Percentiles rank a stretch among this genome's conserved stretches.
Conservation (phyloP, 2,888 invertebrate genomes). For the Margaritifera margaritifera region DNA sequence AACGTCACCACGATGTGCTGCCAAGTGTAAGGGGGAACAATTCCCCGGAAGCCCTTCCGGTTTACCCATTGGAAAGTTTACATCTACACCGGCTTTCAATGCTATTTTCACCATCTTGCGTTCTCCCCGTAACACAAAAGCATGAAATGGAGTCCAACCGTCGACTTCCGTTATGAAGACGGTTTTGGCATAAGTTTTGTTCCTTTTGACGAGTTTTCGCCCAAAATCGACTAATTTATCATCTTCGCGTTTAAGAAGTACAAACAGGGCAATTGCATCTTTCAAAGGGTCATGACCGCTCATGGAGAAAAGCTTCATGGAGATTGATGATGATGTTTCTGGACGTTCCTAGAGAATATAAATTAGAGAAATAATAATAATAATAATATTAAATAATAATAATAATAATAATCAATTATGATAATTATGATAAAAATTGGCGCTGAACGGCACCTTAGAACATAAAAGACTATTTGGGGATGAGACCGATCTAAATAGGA, state of each 20-base stretch:
- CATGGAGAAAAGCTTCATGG: constrained; percentile 21
- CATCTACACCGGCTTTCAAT: constrained; percentile 51
- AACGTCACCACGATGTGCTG: constrained; percentile 62
- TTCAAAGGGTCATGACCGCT: constrained; percentile 31
- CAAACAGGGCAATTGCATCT: constrained; percentile 54
- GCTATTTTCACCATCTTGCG: constrained; percentile 57
- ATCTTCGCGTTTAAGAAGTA: constrained; percentile 53
- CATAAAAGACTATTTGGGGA: too few relatives aligned
- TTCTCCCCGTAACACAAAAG: constrained; percentile 59
- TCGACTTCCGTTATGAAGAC: constrained; percentile 55
- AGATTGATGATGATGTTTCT: too few relatives aligned
- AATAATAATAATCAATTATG: too few relatives aligned
- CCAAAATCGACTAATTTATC: constrained; percentile 50
- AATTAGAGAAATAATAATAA: too few relatives aligned
- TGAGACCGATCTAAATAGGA: too few relatives aligned
- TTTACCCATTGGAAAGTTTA: constrained; percentile 57
- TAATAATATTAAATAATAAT: too few relatives aligned
- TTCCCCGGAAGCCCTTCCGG: constrained; percentile 58
- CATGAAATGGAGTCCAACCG: constrained; percentile 66
- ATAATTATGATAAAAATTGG: too few relatives aligned
- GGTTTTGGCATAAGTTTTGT: constrained; percentile 39
- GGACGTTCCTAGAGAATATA: too few relatives aligned
- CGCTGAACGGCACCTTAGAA: too few relatives aligned
- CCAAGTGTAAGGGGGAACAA: constrained; percentile 60
- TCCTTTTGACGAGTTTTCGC: constrained; percentile 46